A percentile compares a stretch with the other conserved stretches of the same genome.
Conservation (phyloP, 2,888 invertebrate species). For the Lycaena phlaeas region DNA sequence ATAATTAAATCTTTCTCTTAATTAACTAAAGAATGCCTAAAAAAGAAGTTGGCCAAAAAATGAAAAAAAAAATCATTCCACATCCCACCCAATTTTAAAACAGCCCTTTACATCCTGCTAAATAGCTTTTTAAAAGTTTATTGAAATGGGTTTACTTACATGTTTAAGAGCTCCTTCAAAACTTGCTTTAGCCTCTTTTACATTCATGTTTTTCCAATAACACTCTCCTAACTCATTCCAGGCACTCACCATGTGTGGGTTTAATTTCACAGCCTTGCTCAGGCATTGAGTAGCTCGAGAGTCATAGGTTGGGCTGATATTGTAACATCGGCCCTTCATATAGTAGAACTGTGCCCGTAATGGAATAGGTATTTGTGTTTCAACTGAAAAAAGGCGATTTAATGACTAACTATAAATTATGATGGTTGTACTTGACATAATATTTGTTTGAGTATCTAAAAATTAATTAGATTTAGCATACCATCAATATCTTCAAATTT, state of each 20-base stretch:
- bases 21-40: too few relatives aligned
- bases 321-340: conserved; percentile 82
- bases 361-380: conserved; percentile 42
- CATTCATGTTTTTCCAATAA: conserved; percentile 89
- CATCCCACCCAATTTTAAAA: too few relatives aligned
- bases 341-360: conserved; percentile 76
- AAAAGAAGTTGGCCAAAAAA: too few relatives aligned
- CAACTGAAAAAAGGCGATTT: conserved; percentile 27
- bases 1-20: too few relatives aligned
- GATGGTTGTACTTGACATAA: too few relatives aligned
- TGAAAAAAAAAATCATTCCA: too few relatives aligned
- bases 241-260: conserved; percentile 84
- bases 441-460: too few relatives aligned
- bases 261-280: conserved; percentile 87
- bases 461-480: too few relatives aligned
- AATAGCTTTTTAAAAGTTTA: too few relatives aligned
- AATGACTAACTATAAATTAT: too few relatives aligned
- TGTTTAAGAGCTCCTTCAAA: conserved; percentile 84
- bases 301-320: conserved; percentile 78
- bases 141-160: conserved; percentile 52
- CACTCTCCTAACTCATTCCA: conserved; percentile 94
- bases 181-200: conserved; percentile 85
- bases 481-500: conserved; percentile 79
- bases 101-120: too few relatives aligned
- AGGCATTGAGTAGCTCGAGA: conserved; percentile 81